Base-by-base conservation (phyloP, 2,888 invertebrate species). In the Piscicola geometra region DNA sequence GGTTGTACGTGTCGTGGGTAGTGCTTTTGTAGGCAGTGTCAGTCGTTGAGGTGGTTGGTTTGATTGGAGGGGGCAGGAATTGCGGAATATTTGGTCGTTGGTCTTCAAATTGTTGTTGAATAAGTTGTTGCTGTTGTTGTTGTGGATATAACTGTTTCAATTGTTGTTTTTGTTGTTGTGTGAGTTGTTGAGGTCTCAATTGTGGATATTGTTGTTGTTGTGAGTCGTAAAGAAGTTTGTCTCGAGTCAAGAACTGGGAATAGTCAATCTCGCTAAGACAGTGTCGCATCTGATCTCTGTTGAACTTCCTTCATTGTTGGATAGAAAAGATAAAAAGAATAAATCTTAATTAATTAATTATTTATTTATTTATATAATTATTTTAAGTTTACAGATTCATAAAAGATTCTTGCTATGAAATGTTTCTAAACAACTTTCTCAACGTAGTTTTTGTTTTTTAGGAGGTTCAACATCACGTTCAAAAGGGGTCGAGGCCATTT, bases 291-390 rank as follows among this genome's bases (percentile, higher is more conserved):
- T 56, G 60, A 18, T 56, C 60, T 21, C n/a, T 56, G 25, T 56
- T 56, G 60, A 56, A 56, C n/a, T 56, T 56, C n/a, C 60, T 56
- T 5, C 60, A n/a, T n/a, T n/a, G n/a, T n/a, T n/a, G n/a, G n/a
- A n/a, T n/a, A n/a, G n/a, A n/a, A n/a, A n/a, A n/a, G n/a, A n/a
- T n/a, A n/a, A n/a, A n/a, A n/a, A n/a, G n/a, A n/a, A n/a, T n/a
- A n/a, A n/a, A n/a, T n/a, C n/a, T n/a, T n/a, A n/a, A n/a, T n/a
- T n/a, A n/a, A n/a, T n/a, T n/a, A 21, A 47, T 9, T 47, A 47
- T 47, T 47, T 47, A 21, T 15, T 47, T 9, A 15, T 47, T 47
- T 47, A n/a, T n/a, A n/a, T n/a, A n/a, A n/a, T n/a, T n/a, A n/a
- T n/a, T n/a, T n/a, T n/a, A n/a, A n/a, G n/a, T n/a, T n/a, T n/a